Conservation (phyloP, 2,797 vertebrate genomes). For the Cryptoprocta ferox region DNA sequence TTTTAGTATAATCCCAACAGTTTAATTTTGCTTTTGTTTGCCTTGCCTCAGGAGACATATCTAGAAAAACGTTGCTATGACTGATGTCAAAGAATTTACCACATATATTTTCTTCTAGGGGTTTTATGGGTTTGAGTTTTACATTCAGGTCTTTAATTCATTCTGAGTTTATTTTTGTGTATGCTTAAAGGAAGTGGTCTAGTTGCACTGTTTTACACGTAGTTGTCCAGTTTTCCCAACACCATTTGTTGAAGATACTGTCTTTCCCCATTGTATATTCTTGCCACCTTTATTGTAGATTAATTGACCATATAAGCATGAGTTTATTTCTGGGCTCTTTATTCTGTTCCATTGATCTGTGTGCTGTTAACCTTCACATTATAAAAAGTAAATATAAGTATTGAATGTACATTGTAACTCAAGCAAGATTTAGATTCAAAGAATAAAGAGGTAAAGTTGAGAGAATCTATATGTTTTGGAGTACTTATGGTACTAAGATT, state of each 20-base stretch:
- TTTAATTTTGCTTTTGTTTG: not conserved
- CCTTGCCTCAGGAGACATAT: not conserved
- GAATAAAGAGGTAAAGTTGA: not conserved
- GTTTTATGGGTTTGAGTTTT: not conserved
- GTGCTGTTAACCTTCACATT: not conserved
- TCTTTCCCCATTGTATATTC: not conserved
- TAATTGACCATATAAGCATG: not conserved
- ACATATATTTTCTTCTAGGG: not conserved
- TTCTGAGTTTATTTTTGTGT: not conserved
- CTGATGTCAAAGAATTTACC: not conserved
- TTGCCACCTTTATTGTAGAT: not conserved
- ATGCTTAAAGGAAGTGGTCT: not conserved
- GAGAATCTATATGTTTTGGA: not conserved
- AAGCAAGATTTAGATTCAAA: not conserved
- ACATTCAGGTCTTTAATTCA: not conserved
- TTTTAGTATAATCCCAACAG: not conserved
- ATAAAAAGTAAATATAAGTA: not conserved
- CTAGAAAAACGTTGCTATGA: not conserved
- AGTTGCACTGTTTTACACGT: not conserved
- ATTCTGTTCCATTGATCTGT: not conserved
- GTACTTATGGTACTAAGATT: not conserved
- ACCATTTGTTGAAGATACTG: not conserved
- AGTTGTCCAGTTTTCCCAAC: not conserved
- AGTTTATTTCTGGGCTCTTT: not conserved
- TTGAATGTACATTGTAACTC: not conserved